phyloP scores from a whole-genome alignment of 2,888 invertebrate species.

The Meandrusa payeni region DNA sequence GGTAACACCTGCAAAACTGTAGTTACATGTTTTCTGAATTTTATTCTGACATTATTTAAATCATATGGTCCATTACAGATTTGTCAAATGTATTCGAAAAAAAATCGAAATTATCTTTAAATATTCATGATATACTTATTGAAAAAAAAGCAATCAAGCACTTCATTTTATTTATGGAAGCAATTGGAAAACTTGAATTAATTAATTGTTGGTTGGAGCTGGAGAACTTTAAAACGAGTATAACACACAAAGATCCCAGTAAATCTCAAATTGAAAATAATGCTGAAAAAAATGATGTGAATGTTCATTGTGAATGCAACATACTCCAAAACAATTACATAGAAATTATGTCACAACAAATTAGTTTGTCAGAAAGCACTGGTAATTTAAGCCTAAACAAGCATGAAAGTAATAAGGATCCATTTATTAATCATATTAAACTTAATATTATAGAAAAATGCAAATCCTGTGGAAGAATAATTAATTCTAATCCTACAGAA shows the following conservation, averaged over 20 bases:
- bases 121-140: slow-evolving; percentile 86
- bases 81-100: slow-evolving; percentile 58
- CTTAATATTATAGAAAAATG: slow-evolving; percentile 34
- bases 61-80: slow-evolving; percentile 50
- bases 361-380: slow-evolving; percentile 44
- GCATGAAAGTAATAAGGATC: slow-evolving; percentile 51
- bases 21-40: slow-evolving; percentile 14
- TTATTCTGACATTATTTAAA: slow-evolving; percentile 8
- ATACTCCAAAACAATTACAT: slow-evolving; percentile 35
- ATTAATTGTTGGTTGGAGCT: slow-evolving; percentile 90
- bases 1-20: slow-evolving; percentile 41
- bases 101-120: slow-evolving; percentile 86
- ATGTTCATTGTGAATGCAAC: slow-evolving; percentile 47
- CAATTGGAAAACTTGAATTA: slow-evolving; percentile 83
- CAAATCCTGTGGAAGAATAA: slow-evolving; percentile 36
- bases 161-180: slow-evolving; percentile 92
- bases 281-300: slow-evolving; percentile 54
- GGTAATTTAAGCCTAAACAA: slow-evolving; percentile 39
- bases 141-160: slow-evolving; percentile 91
- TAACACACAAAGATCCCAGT: slow-evolving; percentile 29
- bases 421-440: slow-evolving; percentile 55
- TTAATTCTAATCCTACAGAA: slow-evolving; percentile 59
- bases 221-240: slow-evolving; percentile 80
- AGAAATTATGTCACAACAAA: slow-evolving; percentile 41
- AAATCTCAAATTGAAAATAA: slow-evolving; percentile 37